Evolutionary conservation across 2,113 vertebrate genomes (phyloP).

Genomic region (Apteryx owenii): DNA sequence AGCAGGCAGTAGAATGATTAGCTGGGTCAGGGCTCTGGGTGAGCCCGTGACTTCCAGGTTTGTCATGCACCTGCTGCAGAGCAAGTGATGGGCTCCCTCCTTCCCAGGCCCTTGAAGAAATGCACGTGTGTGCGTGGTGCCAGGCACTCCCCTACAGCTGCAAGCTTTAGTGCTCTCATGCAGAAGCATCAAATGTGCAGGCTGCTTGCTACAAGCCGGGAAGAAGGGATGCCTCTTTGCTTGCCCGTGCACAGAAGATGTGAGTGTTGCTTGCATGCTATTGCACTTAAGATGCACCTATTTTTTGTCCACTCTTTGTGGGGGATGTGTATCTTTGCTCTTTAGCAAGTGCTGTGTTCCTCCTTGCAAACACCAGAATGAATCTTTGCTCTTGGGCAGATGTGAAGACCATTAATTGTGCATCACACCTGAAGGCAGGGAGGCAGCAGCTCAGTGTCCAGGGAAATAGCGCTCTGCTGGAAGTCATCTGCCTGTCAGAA

Average conservation of each 20-base stretch:
- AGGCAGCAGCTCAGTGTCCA: not conserved
- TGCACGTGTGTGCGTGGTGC: not conserved
- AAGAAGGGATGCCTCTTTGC: not conserved
- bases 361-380: not conserved
- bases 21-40: not conserved
- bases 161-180: accelerated
- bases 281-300: not conserved
- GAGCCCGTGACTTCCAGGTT: not conserved
- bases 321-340: not conserved
- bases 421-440: not conserved
- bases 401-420: accelerated
- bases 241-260: not conserved
- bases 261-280: not conserved
- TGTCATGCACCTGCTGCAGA: not conserved
- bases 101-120: not conserved
- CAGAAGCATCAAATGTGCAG: not conserved
- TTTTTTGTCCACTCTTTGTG: not conserved
- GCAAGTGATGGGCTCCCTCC: not conserved
- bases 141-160: not conserved
- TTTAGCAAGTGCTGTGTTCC: not conserved
- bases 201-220: not conserved
- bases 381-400: not conserved
- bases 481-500: conserved; percentile 1
- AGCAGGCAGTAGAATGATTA: not conserved
- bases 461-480: conserved; percentile 14